Evolutionary conservation across 2,113 vertebrate genomes (phyloP), one percentile per base, ranked within the genome.

Genomic region (Chelonoidis abingdonii): DNA sequence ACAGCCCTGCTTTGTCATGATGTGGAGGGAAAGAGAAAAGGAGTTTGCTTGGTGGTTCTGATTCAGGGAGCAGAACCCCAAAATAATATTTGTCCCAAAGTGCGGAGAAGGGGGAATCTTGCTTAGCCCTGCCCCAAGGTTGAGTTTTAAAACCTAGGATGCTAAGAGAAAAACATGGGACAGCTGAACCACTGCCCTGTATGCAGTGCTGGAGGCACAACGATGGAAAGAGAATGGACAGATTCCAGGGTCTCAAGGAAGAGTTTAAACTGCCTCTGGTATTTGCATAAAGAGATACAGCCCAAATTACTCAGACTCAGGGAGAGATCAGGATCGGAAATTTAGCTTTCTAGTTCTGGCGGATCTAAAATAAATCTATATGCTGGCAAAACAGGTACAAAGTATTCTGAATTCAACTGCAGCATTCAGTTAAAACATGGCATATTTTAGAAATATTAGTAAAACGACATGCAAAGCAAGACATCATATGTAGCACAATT

Each of bases 381-480:
- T 44, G 75, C 75, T 29, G 12, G 27, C 5, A 10, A 1, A 0
- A 76, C 13, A 72, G 54, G 2, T 22, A 57, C 83, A 29, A 57
- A 96, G 82, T 94, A 95, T 92, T 47, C 97, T 14, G 65, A 90
- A 82, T 86, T 84, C 17, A 52, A 88, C 54, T 87, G 86, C 29
- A 81, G 62, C 86, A 13, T 96, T 95, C 50, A n/a, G 10, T 52
- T 81, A 87, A 87, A 94, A 75, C 22, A 59, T 90, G 93, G 56
- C 44, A 72, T 82, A 94, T 92, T 96, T 97, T 94, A 95, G 90
- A 95, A 95, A 94, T 93, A 95, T 89, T 97, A 97, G 85, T 96
- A 96, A 98, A 80, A 93, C 8, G 25, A 91, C 95, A 97, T 89
- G 89, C 84, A 97, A 98, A 96, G 95, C 96, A 90, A 69, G 90